A percentile compares a stretch with the other conserved stretches of the same genome.
Conservation (phyloP, 2,113 vertebrate genomes). For the Grallaria varia region DNA sequence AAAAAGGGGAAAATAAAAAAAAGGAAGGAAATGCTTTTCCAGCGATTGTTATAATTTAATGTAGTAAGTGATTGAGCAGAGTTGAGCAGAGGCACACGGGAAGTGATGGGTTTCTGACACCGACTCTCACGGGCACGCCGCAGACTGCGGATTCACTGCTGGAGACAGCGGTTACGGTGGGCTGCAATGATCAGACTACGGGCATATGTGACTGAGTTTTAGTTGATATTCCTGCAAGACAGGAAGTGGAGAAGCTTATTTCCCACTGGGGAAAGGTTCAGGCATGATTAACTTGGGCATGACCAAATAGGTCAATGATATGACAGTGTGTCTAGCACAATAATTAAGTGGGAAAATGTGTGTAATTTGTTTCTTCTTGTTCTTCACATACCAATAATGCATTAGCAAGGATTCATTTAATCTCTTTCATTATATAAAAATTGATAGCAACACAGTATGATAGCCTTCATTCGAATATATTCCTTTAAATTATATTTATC, state of each 20-base stretch:
- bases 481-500: slow-evolving; percentile 62
- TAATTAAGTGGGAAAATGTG: slow-evolving; percentile 80
- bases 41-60: slow-evolving; percentile 69
- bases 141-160: slow-evolving; percentile 61
- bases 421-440: slow-evolving; percentile 70
- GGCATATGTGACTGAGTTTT: slow-evolving; percentile 79
- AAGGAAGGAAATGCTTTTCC: neutral
- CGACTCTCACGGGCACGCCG: slow-evolving; percentile 45
- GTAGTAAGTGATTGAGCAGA: slow-evolving; percentile 62
- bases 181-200: slow-evolving; percentile 58
- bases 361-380: slow-evolving; percentile 80
- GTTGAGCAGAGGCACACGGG: slow-evolving; percentile 19
- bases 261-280: slow-evolving; percentile 81
- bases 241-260: slow-evolving; percentile 77
- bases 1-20: neutral
- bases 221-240: slow-evolving; percentile 78
- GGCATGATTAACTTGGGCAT: slow-evolving; percentile 84
- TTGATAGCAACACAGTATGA: slow-evolving; percentile 51
- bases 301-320: slow-evolving; percentile 84
- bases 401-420: slow-evolving; percentile 74
- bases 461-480: slow-evolving; percentile 49
- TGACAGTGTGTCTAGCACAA: slow-evolving; percentile 80
- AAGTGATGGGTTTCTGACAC: slow-evolving; percentile 74
- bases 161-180: slow-evolving; percentile 55
- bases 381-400: slow-evolving; percentile 74